Evolutionary conservation across 2,888 invertebrate genomes (phyloP), one percentile per base, ranked within the genome.

Genomic region (Sphaerophoria rueppellii): DNA sequence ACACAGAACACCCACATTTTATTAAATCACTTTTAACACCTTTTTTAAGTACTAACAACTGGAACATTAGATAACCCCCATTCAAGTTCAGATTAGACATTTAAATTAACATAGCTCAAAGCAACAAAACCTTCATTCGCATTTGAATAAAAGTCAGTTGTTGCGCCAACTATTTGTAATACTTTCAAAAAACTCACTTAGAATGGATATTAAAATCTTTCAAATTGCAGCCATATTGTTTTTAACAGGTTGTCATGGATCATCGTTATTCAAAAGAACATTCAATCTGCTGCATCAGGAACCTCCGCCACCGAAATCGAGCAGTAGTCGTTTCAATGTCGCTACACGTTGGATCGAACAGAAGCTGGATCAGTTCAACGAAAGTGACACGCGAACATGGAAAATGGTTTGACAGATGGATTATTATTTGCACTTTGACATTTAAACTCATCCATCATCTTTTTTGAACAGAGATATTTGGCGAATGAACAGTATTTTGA

Each of bases 321-420:
- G 87, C n/a, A 88, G 87, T n/a, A 88, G 82, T 16, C 88, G 89
- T 12, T 87, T 87, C 4, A 88, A 87, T 48, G 61, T 88, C 4
- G 88, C 89, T 65, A 90, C 89, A 55, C 93, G 93, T 24, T 90
- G 90, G 93, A 93, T 94, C 43, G 88, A 90, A 32, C 94, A 94
- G 91, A 93, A 93, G 0, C 82, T 94, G 5, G 94, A 95, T 88
- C 93, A 95, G 88, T 95, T 94, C 86, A 93, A 94, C 88, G 79
- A 78, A 0, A 92, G 92, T 67, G 93, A 94, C 79, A 90, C 90
- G 57, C 92, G 92, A 12, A 94, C 92, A 0, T 95, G 93, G 92
- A 88, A 89, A 82, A 95, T 95, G 90, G 90, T 90, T 82, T n/a
- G 69, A 54, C 24, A 54, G 40, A 54, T 67, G 2, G 37, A 50